Base-by-base conservation (phyloP, 2,888 invertebrate species). In the Melitaea athalia region DNA sequence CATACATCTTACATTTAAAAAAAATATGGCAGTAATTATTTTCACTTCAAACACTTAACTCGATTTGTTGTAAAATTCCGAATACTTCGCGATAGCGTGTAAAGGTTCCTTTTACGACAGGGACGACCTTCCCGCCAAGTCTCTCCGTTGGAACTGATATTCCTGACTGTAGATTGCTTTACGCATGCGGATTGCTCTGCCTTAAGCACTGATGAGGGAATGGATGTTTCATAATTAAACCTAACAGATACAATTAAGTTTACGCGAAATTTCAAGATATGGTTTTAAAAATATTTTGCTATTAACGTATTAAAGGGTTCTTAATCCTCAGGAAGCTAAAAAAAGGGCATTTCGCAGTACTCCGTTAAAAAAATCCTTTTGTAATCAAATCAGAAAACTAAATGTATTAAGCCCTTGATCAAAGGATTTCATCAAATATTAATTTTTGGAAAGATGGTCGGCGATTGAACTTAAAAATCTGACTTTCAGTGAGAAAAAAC, bases 111-210 rank as follows among this genome's bases (percentile, higher is more conserved):
- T 24, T 64, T 24, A 24, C 24, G 69, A 75, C 62, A 63, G 81
- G 76, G 74, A 85, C 88, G 88, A 85, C 78, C 77, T 77, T 76
- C 81, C 84, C 71, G 76, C 76, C 75, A 81, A 74, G 75, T 71
- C 77, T 78, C 83, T 79, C 77, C 73, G 75, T 79, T 79, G 79
- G 79, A 77, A 91, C 91, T 91, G 88, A 85, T 81, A 76, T 76
- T 75, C 81, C 79, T 84, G 84, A 82, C 85, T 84, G 81, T 81
- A 80, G 82, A 76, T 73, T 79, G 80, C 81, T 87, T 81, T 82
- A 91, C 91, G 91, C 91, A 91, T 91, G 91, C 91, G 91, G 82
- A 79, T 79, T 83, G 79, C 79, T 77, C 78, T 80, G 79, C 81
- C 81, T 82, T 82, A 81, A 85, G 84, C 84, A 83, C 86, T 85